Base-by-base conservation (phyloP, 1,140 invertebrate species). In the Brachionus rubens region DNA sequence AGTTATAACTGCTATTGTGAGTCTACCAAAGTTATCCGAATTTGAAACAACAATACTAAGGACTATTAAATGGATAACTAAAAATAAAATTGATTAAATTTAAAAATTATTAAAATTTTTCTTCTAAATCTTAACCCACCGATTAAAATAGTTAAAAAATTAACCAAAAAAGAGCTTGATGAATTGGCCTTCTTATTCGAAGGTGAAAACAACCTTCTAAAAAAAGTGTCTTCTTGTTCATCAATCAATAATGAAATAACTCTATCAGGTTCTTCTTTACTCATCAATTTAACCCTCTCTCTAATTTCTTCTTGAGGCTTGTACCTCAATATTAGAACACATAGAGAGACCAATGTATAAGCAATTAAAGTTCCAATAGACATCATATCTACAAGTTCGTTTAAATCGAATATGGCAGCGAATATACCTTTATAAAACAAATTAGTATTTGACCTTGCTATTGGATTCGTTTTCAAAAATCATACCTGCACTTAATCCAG, bases 311-410 rank as follows among this genome's bases (percentile, higher is more conserved):
- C 59, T 1, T 65, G 19, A 3, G 59, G 59, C 24, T 65, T 65
- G 19, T 65, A 87, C 78, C 86, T 81, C 0, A 96, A 86, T 77
- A 96, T 87, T 14, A 95, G 87, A 0, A 96, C 92, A 78, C 91
- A 94, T 46, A 91, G 87, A 12, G 92, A 91, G 0, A 96, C 94
- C 41, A 96, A 90, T 10, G 92, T 91, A 82, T 96, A 96, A 0
- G 94, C 94, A 52, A 96, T 85, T 0, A 97, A 84, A 0, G 94
- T 96, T 68, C 94, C 94, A 79, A 97, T 96, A 0, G 92, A 94
- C 89, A 96, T 92, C 90, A 97, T 93, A 79, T 94, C 91, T 9
- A 96, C 92, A 24, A 97, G 85, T 81, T 93, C 91, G 10, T 91
- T 87, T 41, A 96, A 81, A 82, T 95, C 89, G 82, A 97, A 96